Conservation (phyloP, 1,140 invertebrate species). For the Psilanteris sp. region DNA sequence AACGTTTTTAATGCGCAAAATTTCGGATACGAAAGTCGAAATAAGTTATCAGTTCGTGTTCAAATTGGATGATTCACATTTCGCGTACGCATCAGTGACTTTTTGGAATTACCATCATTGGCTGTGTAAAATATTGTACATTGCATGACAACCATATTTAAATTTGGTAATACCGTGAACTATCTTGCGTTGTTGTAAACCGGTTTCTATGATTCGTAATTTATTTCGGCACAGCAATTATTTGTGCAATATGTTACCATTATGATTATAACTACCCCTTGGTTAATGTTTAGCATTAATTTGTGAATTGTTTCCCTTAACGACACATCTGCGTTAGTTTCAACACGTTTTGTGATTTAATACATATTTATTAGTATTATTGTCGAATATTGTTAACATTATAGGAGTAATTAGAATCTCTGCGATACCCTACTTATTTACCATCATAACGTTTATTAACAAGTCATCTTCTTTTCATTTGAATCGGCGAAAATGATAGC, state of each 20-base stretch:
- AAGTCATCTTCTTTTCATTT: constrained; percentile 36
- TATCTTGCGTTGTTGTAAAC: constrained; percentile 1
- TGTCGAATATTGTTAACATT: constrained; percentile 27
- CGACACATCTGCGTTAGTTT: constrained; percentile 28
- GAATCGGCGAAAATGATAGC: constrained; percentile 33
- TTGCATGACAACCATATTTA: no score
- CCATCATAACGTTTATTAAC: constrained; percentile 44
- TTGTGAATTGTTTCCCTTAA: constrained; percentile 25
- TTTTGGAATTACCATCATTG: constrained; percentile 17
- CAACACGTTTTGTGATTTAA: constrained; percentile 46
- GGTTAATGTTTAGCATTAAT: constrained; percentile 22
- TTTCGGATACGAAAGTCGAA: no score
- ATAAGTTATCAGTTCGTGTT: no score
- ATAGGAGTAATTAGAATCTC: constrained; percentile 1
- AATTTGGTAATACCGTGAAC: no score
- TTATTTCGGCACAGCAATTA: constrained; percentile 28
- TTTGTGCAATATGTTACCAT: constrained; percentile 40
- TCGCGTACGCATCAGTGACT: no score
- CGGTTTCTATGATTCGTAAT: constrained; percentile 1
- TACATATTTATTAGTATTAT: constrained; percentile 56
- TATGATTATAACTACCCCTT: constrained; percentile 13
- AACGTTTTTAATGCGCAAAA: no score
- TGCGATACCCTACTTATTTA: constrained; percentile 2
- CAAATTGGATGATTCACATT: no score
- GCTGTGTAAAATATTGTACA: constrained; percentile 22